These are phyloP conservation scores for Lordiphosa fenestrarum DNA, from an alignment of 2,888 invertebrate species.

Conservation along the genomic window DNA sequence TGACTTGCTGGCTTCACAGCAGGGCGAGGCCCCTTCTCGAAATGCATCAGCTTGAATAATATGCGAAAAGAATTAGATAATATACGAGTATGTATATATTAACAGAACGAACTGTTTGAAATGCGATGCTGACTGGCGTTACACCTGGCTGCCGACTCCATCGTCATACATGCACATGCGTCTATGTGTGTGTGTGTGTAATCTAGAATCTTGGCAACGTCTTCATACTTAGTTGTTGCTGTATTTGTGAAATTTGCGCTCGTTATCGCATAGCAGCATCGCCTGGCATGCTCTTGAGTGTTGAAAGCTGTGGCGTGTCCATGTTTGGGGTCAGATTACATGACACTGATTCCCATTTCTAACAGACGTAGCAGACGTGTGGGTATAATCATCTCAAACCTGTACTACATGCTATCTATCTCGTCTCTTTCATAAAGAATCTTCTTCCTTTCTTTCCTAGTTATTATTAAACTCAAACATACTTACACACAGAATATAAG, in stretches of 20 bases:
- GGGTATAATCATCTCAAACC: slow-evolving; percentile 24
- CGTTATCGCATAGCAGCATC: slow-evolving; percentile 65
- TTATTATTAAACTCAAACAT: slow-evolving; percentile 42
- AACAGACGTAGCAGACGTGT: slow-evolving; percentile 51
- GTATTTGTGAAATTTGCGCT: slow-evolving; percentile 71
- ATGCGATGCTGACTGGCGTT: slow-evolving; percentile 66
- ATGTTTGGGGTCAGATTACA: slow-evolving; percentile 73
- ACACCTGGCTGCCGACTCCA: slow-evolving; percentile 44
- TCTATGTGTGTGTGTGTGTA: slow-evolving; percentile 31
- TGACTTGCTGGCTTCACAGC: not conserved
- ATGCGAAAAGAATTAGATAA: slow-evolving; percentile 63
- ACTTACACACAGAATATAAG: not conserved
- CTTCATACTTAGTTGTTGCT: slow-evolving; percentile 67
- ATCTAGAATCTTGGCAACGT: slow-evolving; percentile 71
- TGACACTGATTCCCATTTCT: slow-evolving; percentile 68
- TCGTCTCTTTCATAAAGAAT: slow-evolving; percentile 27
- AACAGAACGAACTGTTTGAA: slow-evolving; percentile 52
- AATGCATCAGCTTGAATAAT: slow-evolving; percentile 32
- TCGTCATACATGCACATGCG: slow-evolving; percentile 31
- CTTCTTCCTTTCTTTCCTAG: slow-evolving; percentile 34
- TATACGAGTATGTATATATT: slow-evolving; percentile 18
- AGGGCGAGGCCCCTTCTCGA: slow-evolving; percentile 4
- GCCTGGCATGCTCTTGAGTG: slow-evolving; percentile 48
- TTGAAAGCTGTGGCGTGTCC: slow-evolving; percentile 73
- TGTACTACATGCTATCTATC: slow-evolving; percentile 14